These are phyloP conservation scores for Nothocercus nigrocapillus DNA, from an alignment of 2,113 vertebrate genomes.

Conservation along the genomic window DNA sequence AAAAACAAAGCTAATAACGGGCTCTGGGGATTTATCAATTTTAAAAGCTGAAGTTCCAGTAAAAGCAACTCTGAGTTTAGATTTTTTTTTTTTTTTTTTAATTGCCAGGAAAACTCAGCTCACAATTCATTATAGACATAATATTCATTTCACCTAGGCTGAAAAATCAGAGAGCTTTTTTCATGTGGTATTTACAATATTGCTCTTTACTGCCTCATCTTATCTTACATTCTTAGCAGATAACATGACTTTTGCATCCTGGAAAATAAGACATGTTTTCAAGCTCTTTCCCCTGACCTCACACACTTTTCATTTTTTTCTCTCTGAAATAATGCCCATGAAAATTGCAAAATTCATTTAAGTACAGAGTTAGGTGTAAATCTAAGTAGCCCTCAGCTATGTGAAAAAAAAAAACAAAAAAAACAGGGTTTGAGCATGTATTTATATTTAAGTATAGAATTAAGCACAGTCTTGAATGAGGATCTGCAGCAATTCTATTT, in stretches of 20 bases:
- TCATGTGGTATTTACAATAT: fast-evolving
- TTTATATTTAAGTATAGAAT: neutral
- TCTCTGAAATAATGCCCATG: neutral
- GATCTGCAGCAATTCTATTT: neutral
- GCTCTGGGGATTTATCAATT: neutral
- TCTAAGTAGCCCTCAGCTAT: neutral
- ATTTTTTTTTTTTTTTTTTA: neutral
- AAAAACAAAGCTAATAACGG: neutral
- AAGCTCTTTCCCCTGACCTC: too few species aligned
- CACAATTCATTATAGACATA: neutral
- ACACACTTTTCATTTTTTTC: neutral
- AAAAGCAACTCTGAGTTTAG: neutral
- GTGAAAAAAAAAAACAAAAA: neutral
- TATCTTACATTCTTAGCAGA: neutral
- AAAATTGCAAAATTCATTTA: neutral
- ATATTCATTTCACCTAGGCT: neutral
- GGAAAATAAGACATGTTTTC: neutral
- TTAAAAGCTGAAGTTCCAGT: neutral
- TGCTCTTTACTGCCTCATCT: neutral
- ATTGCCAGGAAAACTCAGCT: neutral
- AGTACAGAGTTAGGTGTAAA: neutral
- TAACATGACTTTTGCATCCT: neutral
- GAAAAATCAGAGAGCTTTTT: neutral
- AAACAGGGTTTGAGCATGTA: neutral
- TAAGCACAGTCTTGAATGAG: neutral